phyloP scores from a whole-genome alignment of 2,797 vertebrate genomes.

The Alfaro cultratus region DNA sequence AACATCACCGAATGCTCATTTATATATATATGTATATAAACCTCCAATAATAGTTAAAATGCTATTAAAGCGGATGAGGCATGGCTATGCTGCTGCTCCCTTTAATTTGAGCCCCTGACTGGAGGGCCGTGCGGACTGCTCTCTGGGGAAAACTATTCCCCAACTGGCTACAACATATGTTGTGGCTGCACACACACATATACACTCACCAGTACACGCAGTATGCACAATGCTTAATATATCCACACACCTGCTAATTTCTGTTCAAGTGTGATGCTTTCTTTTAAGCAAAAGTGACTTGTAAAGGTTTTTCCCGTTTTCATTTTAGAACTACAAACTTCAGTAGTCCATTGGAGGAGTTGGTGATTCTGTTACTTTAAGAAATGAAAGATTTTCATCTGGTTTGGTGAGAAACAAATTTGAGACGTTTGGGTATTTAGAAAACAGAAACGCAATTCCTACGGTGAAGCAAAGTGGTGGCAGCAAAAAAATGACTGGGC shows the following conservation, averaged over 20 bases:
- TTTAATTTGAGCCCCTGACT: slow-evolving; percentile 92
- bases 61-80: slow-evolving; percentile 81
- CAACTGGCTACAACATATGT: slow-evolving; percentile 61
- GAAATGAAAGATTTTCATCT: neutral
- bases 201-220: slow-evolving; percentile 5
- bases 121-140: slow-evolving; percentile 85
- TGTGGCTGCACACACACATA: slow-evolving; percentile 57
- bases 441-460: neutral
- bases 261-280: slow-evolving; percentile 86
- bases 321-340: neutral
- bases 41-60: neutral
- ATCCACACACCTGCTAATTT: slow-evolving; percentile 79
- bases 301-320: neutral
- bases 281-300: slow-evolving; percentile 43
- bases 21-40: slow-evolving; percentile 46
- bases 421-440: neutral
- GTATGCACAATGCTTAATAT: neutral
- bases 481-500: neutral
- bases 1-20: slow-evolving; percentile 82
- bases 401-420: neutral
- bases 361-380: neutral
- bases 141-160: slow-evolving; percentile 84
- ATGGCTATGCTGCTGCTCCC: slow-evolving; percentile 84
- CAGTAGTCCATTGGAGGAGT: neutral
- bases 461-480: neutral